These are phyloP conservation scores for Pristionchus entomophagus DNA, from an alignment of 2,888 invertebrate species.

Conservation along the genomic window DNA sequence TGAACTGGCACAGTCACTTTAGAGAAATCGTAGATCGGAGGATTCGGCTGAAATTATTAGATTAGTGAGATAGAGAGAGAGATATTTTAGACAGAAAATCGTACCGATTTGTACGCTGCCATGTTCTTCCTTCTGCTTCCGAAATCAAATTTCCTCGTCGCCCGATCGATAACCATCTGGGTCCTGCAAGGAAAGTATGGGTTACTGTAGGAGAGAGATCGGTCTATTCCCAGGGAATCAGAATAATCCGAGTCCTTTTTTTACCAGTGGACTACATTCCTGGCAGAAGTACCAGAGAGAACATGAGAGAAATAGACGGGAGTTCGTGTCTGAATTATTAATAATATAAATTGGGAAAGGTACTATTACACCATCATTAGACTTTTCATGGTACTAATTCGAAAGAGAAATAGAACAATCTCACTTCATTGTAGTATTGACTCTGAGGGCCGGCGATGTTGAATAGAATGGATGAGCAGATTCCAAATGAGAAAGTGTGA, in stretches of 20 bases:
- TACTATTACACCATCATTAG: no score
- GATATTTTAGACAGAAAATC: not conserved
- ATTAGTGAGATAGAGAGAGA: no score
- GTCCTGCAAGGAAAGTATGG: not conserved
- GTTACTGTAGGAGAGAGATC: not conserved
- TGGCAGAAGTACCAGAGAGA: constrained; percentile 78
- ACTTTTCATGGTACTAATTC: no score
- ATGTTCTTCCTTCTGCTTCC: not conserved
- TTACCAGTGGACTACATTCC: constrained; percentile 77
- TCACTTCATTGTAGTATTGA: constrained; percentile 31
- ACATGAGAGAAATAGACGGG: constrained; percentile 77
- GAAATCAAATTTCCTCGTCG: constrained; percentile 14
- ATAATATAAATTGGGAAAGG: not conserved
- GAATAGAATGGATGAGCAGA: constrained; percentile 42
- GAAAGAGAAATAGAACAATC: not conserved
- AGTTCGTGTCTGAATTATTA: constrained; percentile 76
- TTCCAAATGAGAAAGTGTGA: constrained; percentile 35
- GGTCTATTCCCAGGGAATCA: no score
- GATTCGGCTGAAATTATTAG: not conserved
- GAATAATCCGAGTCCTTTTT: not conserved
- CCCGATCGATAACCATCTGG: constrained; percentile 25
- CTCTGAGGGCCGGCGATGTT: constrained; percentile 39
- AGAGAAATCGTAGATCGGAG: constrained; percentile 36
- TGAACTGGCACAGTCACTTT: constrained; percentile 19
- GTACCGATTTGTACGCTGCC: constrained; percentile 31